Evolutionary conservation across 2,113 vertebrate species (phyloP), one percentile per base, ranked within the genome.

Genomic region (Anoplopoma fimbria): DNA sequence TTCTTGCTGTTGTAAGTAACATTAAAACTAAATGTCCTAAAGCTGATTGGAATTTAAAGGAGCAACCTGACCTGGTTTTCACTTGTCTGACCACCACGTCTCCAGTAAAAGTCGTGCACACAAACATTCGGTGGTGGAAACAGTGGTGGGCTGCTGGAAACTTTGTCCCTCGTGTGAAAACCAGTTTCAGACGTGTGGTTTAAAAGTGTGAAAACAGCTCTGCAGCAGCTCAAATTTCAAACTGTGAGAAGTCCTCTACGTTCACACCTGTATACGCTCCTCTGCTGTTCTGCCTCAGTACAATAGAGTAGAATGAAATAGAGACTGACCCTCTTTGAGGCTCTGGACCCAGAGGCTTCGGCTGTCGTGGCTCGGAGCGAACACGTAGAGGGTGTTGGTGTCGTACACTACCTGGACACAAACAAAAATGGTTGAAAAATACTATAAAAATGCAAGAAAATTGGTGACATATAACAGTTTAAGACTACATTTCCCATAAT

Each of bases 311-410:
- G 10, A 38, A 42, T 7, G 36, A 17, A 78, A 15, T 0, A 42
- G 3, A 49, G 2, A 90, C 93, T 95, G 89, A 98, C 98, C 97
- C 90, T 97, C 96, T 93, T 99, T 99, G 63, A 99, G 93, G 69
- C 91, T 96, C 82, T 96, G 97, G 84, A 99, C 97, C 98, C 98
- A 99, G 17, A 83, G 67, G 74, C 93, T 96, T 55, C 97, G 95
- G 90, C 97, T 98, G 75, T 95, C 93, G 36, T 95, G 93, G 86
- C 89, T 99, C 0, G 97, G 97, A 74, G 97, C 96, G 90, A 99
- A 99, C 57, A 99, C 85, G 69, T 99, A 99, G 51, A 99, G 95
- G 0, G 95, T 98, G 79, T 93, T 97, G 49, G 92, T 89, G 77
- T 98, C 97, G 2, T 99, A 96, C 21, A 99, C 96, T 76, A 99